phyloP scores from a whole-genome alignment of 1,140 invertebrate genomes.

The Trissolcus basalis region DNA sequence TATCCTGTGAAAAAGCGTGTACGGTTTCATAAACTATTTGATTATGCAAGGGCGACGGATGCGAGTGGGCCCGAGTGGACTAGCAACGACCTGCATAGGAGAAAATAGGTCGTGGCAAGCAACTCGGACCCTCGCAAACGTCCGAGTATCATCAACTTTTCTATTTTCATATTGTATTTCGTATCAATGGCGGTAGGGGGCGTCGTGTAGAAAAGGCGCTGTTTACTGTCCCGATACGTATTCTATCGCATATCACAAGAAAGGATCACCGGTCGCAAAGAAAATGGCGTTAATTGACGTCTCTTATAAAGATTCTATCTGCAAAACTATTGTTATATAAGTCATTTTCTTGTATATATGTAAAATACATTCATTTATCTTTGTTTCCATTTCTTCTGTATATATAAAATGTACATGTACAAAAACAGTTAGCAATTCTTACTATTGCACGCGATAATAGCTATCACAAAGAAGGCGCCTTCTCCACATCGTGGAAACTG shows the following conservation, averaged over 20 bases:
- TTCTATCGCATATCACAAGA: slow-evolving; percentile 54
- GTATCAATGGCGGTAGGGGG: slow-evolving; percentile 34
- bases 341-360: slow-evolving; percentile 42
- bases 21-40: slow-evolving; percentile 5
- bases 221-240: slow-evolving; percentile 30
- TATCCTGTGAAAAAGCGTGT: slow-evolving; percentile 60
- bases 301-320: slow-evolving; percentile 47
- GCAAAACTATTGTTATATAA: slow-evolving; percentile 55
- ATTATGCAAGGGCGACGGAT: too few relatives aligned
- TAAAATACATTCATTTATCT: slow-evolving; percentile 56
- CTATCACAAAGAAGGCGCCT: slow-evolving; percentile 55
- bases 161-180: slow-evolving; percentile 27
- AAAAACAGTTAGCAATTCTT: slow-evolving; percentile 47
- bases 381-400: slow-evolving; percentile 15
- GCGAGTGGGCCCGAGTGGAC: too few relatives aligned
- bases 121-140: background rate
- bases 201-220: slow-evolving; percentile 56
- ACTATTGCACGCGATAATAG: slow-evolving; percentile 56
- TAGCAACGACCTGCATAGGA: too few relatives aligned
- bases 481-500: slow-evolving; percentile 43
- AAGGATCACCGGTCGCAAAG: slow-evolving; percentile 52
- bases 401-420: slow-evolving; percentile 56
- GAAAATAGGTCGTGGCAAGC: too few relatives aligned
- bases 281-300: slow-evolving; percentile 56
- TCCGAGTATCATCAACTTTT: background rate